phyloP scores from a whole-genome alignment of 2,888 invertebrate species.

The Drosophila prostipennis region DNA sequence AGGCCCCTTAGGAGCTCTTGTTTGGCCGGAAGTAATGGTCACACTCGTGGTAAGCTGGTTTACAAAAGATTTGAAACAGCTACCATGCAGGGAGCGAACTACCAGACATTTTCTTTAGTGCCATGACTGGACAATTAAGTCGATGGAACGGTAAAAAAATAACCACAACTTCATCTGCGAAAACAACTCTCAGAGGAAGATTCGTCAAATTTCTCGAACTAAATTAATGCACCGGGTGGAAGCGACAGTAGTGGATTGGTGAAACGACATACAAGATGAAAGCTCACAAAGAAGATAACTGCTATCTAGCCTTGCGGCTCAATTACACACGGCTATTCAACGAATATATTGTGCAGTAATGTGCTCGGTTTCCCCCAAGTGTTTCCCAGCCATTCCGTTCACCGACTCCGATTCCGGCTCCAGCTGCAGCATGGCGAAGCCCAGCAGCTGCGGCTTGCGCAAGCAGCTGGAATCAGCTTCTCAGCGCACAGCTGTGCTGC shows the following conservation, averaged over 20 bases:
- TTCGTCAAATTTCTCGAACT: neutral
- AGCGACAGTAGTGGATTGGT: neutral
- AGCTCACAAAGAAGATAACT: neutral
- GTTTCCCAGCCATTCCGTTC: neutral
- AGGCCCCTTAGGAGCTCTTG: neutral
- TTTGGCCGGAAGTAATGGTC: slow-evolving; percentile 25
- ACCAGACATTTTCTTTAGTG: neutral
- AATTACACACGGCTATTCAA: slow-evolving; percentile 1
- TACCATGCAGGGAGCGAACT: neutral
- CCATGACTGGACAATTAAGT: slow-evolving; percentile 2
- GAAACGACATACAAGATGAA: slow-evolving; percentile 4
- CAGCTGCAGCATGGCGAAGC: neutral
- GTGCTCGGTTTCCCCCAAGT: neutral
- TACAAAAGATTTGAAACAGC: neutral
- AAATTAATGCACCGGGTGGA: neutral
- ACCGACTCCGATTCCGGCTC: neutral
- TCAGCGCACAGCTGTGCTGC: slow-evolving; percentile 11
- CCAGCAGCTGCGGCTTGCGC: slow-evolving; percentile 13
- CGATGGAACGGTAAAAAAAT: neutral
- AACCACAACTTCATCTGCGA: too few species aligned
- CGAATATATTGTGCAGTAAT: neutral
- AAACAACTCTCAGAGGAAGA: too few species aligned
- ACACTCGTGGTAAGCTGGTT: slow-evolving; percentile 14
- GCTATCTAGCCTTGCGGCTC: neutral
- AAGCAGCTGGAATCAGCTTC: slow-evolving; percentile 6